phyloP scores from a whole-genome alignment of 2,113 vertebrate genomes.

The Jacana jacana region DNA sequence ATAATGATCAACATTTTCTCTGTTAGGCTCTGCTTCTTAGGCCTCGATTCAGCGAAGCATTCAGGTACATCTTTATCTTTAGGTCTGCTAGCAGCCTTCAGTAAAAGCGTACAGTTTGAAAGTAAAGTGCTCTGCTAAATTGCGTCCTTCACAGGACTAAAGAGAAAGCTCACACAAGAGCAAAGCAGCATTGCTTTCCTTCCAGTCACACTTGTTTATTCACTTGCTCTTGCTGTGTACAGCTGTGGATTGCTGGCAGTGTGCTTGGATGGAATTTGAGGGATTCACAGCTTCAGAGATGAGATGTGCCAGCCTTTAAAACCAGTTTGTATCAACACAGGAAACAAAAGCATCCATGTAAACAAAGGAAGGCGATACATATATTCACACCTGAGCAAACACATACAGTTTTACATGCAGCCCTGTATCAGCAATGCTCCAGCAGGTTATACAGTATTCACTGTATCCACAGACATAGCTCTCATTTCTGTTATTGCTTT shows the following conservation, averaged over 20 bases:
- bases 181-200: slow-evolving; percentile 45
- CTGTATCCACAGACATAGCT: not conserved
- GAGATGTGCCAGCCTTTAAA: slow-evolving; percentile 20
- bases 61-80: slow-evolving; percentile 33
- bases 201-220: slow-evolving; percentile 35
- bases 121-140: slow-evolving; percentile 41
- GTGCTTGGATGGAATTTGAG: slow-evolving; percentile 20
- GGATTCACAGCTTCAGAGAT: slow-evolving; percentile 51
- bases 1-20: slow-evolving; percentile 40
- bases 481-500: slow-evolving; percentile 20
- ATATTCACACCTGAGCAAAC: slow-evolving; percentile 32
- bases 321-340: slow-evolving; percentile 24
- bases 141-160: slow-evolving; percentile 31
- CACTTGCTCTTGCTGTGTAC: slow-evolving; percentile 36
- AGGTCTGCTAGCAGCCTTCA: not conserved
- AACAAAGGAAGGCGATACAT: slow-evolving; percentile 8
- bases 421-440: not conserved
- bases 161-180: slow-evolving; percentile 10
- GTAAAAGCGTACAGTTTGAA: slow-evolving; percentile 7
- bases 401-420: not conserved
- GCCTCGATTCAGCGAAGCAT: not conserved
- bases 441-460: not conserved
- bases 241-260: slow-evolving; percentile 45
- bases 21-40: not conserved
- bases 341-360: slow-evolving; percentile 27